Conservation (phyloP, 2,797 vertebrate species). For the Benthosema pterotum region DNA sequence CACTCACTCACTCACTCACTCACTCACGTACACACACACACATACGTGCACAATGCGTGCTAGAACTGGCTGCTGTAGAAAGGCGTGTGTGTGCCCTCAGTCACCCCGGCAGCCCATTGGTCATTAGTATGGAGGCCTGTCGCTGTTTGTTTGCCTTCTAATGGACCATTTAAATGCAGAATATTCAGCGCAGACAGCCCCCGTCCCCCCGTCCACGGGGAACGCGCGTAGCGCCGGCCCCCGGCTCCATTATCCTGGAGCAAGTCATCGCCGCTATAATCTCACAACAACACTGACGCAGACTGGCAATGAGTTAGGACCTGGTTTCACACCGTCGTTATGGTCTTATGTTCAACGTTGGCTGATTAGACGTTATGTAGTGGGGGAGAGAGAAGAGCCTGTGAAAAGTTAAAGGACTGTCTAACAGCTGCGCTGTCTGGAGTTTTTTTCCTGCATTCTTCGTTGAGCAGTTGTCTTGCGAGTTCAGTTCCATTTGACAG, state of each 20-base stretch:
- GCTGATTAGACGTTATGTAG: too few relatives aligned
- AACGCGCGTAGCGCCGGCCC: constrained; percentile 31
- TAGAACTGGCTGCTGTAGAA: not conserved
- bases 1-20: constrained; percentile 25
- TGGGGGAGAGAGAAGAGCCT: too few relatives aligned
- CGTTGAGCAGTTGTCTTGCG: too few relatives aligned
- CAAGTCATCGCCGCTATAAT: constrained; percentile 82
- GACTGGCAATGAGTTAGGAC: constrained; percentile 66
- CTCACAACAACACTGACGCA: constrained; percentile 59
- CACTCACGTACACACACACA: constrained; percentile 43
- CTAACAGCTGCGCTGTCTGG: too few relatives aligned
- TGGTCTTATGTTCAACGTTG: not conserved
- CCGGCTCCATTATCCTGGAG: constrained; percentile 77
- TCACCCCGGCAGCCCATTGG: constrained; percentile 72
- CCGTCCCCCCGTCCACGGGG: constrained; percentile 69
- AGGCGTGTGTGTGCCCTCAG: constrained; percentile 57
- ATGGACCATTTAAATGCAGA: constrained; percentile 83
- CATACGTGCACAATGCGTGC: constrained; percentile 34
- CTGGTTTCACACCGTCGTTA: not conserved
- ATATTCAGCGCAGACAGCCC: constrained; percentile 80
- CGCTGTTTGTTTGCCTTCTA: constrained; percentile 82
- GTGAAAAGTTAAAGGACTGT: too few relatives aligned
- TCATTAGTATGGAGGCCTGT: constrained; percentile 81
- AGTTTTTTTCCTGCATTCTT: too few relatives aligned
- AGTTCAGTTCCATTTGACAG: too few relatives aligned